Evolutionary conservation across 2,113 vertebrate species (phyloP).

Genomic region (Camelus dromedarius): DNA sequence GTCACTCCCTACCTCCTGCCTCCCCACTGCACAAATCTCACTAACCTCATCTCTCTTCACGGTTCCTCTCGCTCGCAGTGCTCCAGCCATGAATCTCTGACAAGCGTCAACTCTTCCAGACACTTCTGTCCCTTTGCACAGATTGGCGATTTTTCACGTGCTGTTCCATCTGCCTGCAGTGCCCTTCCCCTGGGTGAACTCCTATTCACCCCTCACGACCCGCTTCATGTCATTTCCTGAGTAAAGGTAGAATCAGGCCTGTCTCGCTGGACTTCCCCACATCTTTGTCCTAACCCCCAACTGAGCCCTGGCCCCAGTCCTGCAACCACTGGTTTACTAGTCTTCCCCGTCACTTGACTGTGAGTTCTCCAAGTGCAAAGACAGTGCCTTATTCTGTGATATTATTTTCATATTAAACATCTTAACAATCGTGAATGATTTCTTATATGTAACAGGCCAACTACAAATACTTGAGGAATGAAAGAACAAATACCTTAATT

Average conservation of each 20-base stretch:
- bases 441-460: neutral
- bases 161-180: neutral
- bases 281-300: neutral
- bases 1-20: neutral
- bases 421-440: neutral
- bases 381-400: neutral
- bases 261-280: neutral
- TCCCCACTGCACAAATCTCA: neutral
- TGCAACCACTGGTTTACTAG: too few relatives aligned
- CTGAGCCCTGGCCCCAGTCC: fast-evolving
- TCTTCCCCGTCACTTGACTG: neutral
- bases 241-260: neutral
- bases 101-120: neutral
- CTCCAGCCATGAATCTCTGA: neutral
- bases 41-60: neutral
- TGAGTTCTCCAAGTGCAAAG: neutral
- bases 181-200: neutral
- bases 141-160: neutral
- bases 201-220: neutral
- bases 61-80: neutral
- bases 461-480: neutral
- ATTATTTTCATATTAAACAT: neutral
- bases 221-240: neutral
- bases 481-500: neutral
- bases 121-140: neutral